Evolutionary conservation across 1,140 invertebrate genomes (phyloP), one percentile per base, ranked within the genome.

Genomic region (Macrotrachela quadricornifera): DNA sequence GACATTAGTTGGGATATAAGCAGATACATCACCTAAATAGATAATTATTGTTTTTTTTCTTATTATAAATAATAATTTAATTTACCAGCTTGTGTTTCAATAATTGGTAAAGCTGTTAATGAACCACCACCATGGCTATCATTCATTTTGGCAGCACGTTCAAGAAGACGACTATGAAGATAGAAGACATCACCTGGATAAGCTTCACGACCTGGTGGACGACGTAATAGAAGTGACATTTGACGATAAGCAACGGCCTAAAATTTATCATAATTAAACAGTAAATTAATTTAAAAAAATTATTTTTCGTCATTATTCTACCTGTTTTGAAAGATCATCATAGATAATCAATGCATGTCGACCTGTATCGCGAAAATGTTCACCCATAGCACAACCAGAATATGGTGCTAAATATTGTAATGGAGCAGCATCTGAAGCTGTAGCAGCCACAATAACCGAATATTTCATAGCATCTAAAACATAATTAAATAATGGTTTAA

Each of bases 111-210:
- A 61, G 94, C 92, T 62, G 94, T 99, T 50, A 99, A 76, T 16
- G 92, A 97, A 59, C 94, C 94, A 70, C 94, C 92, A 57, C 86
- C 86, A 68, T 86, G 78, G 38, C 53, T 55, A 61, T 94, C 85
- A 60, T 82, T 92, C 91, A 99, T 96, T 72, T 99, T 99, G 59
- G 94, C 94, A 56, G 94, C 92, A 79, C 94, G 79, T 71, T 99
- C 94, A 54, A 99, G 76, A 51, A 99, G 77, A 81, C 94, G 88
- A 18, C 91, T 96, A 74, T 99, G 94, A 60, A 99, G 82, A 72
- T 99, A 99, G 78, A 99, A 99, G 58, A 99, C 94, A 77, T 99
- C 94, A 77, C 94, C 94, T 59, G 94, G 94, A 71, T 99, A 99
- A 64, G 94, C 94, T 72, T 99, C 94, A 80, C 94, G 91, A 79